These are phyloP conservation scores for Baryphthengus martii DNA, from an alignment of 2,113 vertebrate genomes.

Conservation along the genomic window DNA sequence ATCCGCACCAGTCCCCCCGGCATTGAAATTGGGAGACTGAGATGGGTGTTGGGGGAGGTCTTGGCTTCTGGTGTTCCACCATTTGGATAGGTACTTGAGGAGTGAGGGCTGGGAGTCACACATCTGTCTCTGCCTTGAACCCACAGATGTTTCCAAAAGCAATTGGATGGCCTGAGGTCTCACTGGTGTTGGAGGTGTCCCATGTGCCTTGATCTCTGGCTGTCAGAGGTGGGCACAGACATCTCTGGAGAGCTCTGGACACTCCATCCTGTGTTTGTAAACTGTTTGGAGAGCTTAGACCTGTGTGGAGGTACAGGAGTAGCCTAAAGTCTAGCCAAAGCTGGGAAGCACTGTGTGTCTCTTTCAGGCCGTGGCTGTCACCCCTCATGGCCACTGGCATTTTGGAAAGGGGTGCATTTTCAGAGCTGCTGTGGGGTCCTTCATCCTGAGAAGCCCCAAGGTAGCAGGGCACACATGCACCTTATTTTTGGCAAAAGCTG, in stretches of 20 bases:
- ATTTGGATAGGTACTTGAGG: neutral
- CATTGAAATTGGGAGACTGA: neutral
- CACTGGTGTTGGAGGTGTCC: rapidly evolving
- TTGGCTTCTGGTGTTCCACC: neutral
- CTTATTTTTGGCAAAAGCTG: neutral
- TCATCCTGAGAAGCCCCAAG: neutral
- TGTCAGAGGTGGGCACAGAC: neutral
- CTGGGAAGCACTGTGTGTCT: rapidly evolving
- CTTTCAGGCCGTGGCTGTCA: neutral
- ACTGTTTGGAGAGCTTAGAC: neutral
- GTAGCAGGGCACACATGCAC: rapidly evolving
- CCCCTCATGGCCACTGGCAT: too few relatives aligned
- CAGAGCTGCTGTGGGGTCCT: neutral
- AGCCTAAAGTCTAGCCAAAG: neutral
- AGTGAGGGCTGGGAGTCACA: neutral
- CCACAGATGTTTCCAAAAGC: neutral
- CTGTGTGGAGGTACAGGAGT: neutral
- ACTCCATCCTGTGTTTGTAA: neutral
- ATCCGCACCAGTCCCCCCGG: neutral
- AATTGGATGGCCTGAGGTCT: neutral
- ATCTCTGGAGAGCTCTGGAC: neutral
- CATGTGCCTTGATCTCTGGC: neutral
- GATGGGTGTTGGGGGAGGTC: too few relatives aligned
- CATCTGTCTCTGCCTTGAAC: neutral
- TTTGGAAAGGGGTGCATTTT: neutral